These are phyloP conservation scores for Brevimyrus niger DNA, from an alignment of 2,113 vertebrate species.

Conservation along the genomic window DNA sequence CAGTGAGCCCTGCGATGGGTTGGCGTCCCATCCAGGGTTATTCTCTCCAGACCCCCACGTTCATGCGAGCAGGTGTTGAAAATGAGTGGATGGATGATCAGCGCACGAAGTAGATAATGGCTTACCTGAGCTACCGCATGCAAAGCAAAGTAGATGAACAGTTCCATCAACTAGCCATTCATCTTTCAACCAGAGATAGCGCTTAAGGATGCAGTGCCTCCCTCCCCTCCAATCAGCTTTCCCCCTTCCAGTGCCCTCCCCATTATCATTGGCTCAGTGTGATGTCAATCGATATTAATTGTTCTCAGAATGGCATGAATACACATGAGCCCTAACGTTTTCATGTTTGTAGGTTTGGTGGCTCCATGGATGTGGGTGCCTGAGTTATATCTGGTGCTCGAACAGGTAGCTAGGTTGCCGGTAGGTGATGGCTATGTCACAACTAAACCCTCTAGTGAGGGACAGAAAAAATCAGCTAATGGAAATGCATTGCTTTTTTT, in stretches of 20 bases:
- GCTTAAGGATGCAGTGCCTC: not conserved
- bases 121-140: not conserved
- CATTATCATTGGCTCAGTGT: not conserved
- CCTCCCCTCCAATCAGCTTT: not conserved
- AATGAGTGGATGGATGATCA: not conserved
- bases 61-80: not conserved
- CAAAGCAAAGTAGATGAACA: not conserved
- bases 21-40: not conserved
- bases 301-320: not conserved
- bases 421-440: not conserved
- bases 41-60: not conserved
- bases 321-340: not conserved
- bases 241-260: not conserved
- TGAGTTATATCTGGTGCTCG: not conserved
- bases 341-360: not conserved
- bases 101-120: not conserved
- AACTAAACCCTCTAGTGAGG: not conserved
- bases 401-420: not conserved
- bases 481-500: not conserved
- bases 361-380: not conserved
- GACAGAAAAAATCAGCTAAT: not conserved
- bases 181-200: not conserved
- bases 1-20: not conserved
- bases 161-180: not conserved
- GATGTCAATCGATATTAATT: not conserved